Percentiles rank a stretch among this genome's conserved stretches.
Conservation (phyloP, 2,888 invertebrate species). For the Harpagoxenus sublaevis region DNA sequence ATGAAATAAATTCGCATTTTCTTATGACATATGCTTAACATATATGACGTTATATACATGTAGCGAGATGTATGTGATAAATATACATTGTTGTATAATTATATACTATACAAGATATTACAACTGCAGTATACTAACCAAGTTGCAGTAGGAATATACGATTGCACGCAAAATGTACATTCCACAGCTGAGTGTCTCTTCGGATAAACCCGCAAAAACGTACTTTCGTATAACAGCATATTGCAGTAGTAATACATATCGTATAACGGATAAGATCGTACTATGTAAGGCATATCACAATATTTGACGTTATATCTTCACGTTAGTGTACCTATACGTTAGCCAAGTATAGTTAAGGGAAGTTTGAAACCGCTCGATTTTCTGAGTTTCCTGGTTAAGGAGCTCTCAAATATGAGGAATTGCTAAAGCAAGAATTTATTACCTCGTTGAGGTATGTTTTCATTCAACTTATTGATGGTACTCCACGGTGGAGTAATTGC, state of each 20-base stretch:
- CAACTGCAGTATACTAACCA: not conserved
- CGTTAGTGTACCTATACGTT: constrained; percentile 25
- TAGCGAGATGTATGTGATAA: not conserved
- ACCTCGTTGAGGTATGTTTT: constrained; percentile 35
- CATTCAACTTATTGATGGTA: constrained; percentile 22
- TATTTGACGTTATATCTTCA: constrained; percentile 19
- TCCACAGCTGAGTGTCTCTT: constrained; percentile 11
- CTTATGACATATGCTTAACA: not conserved
- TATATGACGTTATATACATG: not conserved
- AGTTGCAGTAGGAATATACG: not conserved
- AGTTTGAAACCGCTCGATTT: constrained; percentile 41
- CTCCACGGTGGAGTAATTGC: constrained; percentile 28
- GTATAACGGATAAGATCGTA: not conserved
- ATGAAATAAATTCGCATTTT: not conserved
- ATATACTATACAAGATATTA: not conserved
- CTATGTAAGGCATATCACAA: constrained; percentile 11
- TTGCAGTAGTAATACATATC: constrained; percentile 23
- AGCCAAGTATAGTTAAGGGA: constrained; percentile 40
- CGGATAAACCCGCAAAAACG: not conserved
- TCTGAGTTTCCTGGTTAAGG: constrained; percentile 34
- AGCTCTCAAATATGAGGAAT: constrained; percentile 43
- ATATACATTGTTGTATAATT: not conserved
- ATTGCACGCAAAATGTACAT: not conserved
- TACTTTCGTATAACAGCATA: not conserved
- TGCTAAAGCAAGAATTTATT: constrained; percentile 42